These are phyloP conservation scores for Cyclargus thomasi DNA, from an alignment of 1,140 invertebrate genomes.

Conservation along the genomic window DNA sequence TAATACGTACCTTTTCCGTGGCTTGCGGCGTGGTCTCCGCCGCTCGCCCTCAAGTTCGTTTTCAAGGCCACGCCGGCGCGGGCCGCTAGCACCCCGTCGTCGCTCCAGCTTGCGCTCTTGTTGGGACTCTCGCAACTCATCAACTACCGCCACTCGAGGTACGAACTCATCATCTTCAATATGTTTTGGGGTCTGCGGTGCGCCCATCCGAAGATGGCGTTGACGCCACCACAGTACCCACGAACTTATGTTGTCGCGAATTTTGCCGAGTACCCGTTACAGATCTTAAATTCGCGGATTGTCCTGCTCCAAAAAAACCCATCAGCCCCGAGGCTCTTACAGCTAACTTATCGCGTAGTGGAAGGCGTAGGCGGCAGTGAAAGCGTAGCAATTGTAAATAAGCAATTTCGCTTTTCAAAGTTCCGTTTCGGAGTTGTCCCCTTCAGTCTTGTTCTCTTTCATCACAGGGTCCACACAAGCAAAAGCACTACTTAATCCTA, in stretches of 20 bases:
- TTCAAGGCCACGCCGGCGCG: conserved; percentile 58
- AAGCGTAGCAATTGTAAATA: conserved; percentile 42
- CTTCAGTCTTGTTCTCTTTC: conserved; percentile 40
- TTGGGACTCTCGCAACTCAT: conserved; percentile 38
- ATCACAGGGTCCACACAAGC: conserved; percentile 42
- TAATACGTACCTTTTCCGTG: conserved; percentile 45
- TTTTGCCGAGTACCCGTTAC: conserved; percentile 42
- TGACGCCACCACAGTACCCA: conserved; percentile 71
- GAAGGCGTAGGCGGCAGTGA: conserved; percentile 56
- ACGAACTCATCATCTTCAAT: conserved; percentile 60
- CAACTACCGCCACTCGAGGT: conserved; percentile 53
- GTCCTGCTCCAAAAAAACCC: conserved; percentile 34
- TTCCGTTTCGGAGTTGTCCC: neutral
- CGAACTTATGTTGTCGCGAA: conserved; percentile 67
- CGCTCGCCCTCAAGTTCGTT: conserved; percentile 59
- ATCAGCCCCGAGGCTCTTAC: conserved; percentile 33
- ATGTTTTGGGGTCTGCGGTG: conserved; percentile 65
- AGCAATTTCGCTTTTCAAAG: conserved; percentile 38
- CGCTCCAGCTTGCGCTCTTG: conserved; percentile 58
- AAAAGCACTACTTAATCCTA: conserved; percentile 43
- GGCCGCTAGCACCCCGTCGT: conserved; percentile 37
- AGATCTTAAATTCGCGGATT: conserved; percentile 36
- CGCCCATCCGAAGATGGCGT: conserved; percentile 69
- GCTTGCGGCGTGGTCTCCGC: conserved; percentile 46
- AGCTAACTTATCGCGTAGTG: conserved; percentile 45